Conservation (phyloP, 53 echinoderm and acorn worm species). For the Mesocentrotus franciscanus region DNA sequence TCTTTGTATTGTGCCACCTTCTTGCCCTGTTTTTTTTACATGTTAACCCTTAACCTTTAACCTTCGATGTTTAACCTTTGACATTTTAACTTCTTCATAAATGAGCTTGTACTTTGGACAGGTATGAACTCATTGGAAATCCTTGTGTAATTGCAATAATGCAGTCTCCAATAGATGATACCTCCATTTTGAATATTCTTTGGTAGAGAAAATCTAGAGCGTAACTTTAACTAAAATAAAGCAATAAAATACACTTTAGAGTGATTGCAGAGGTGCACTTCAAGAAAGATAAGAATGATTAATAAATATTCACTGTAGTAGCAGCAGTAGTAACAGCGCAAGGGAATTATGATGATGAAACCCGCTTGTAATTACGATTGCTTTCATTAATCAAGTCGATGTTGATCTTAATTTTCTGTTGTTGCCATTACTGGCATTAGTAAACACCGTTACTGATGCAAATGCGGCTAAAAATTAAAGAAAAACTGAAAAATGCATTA, state of each 20-base stretch:
- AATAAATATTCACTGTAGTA: not conserved
- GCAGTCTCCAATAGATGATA: no score
- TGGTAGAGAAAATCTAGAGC: not conserved
- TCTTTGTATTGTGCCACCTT: constrained; percentile 49
- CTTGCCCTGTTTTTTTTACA: constrained; percentile 18
- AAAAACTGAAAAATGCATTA: not conserved
- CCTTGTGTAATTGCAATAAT: not conserved
- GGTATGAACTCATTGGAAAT: not conserved
- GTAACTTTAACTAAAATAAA: not conserved
- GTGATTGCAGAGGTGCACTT: not conserved
- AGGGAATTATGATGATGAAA: not conserved
- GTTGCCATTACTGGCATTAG: not conserved
- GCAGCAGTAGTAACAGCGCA: not conserved
- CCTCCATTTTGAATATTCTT: no score
- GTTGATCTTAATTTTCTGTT: not conserved
- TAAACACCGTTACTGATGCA: not conserved
- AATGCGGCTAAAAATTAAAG: not conserved
- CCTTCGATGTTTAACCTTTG: not conserved
- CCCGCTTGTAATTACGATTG: not conserved
- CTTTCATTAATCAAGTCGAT: not conserved
- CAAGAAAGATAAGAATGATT: not conserved
- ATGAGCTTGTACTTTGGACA: not conserved
- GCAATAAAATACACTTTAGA: not conserved
- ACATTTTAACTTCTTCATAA: not conserved
- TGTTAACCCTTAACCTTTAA: constrained; percentile 11